Percentiles rank a stretch among this genome's conserved stretches.
Conservation (phyloP, 2,113 vertebrate genomes). For the Apodemus speciosus region DNA sequence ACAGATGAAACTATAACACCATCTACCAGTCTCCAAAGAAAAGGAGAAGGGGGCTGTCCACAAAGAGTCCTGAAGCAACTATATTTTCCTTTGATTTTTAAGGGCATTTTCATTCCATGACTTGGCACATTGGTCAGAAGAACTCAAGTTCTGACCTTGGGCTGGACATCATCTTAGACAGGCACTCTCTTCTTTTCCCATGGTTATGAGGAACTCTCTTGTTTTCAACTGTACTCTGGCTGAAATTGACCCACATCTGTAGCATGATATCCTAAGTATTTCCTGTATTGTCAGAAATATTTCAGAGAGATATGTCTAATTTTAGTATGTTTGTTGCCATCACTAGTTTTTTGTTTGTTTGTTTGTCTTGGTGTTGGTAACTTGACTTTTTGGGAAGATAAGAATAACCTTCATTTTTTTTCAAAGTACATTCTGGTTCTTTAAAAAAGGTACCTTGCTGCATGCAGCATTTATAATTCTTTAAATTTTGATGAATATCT, state of each 20-base stretch:
- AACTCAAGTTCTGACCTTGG: neutral
- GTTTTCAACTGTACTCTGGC: neutral
- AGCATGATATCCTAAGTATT: neutral
- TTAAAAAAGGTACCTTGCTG: neutral
- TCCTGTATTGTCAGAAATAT: neutral
- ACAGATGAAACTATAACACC: neutral
- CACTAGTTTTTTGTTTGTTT: neutral
- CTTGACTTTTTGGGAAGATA: neutral
- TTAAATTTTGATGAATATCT: neutral
- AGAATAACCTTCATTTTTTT: neutral
- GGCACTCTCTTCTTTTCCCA: neutral
- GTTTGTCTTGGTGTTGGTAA: neutral
- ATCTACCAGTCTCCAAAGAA: neutral
- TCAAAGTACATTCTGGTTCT: neutral
- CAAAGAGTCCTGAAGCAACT: neutral
- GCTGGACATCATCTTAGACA: neutral
- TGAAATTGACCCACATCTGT: neutral
- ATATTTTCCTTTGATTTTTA: neutral
- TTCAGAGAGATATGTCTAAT: neutral
- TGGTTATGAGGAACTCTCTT: too few species aligned
- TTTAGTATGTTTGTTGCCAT: too few species aligned
- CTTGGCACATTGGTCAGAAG: neutral
- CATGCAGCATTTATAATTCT: neutral
- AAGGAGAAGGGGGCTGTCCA: neutral
- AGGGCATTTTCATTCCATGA: neutral